Percentiles rank a stretch among this genome's conserved stretches.
Conservation (phyloP, 2,888 invertebrate species). For the Pristionchus exspectatus region DNA sequence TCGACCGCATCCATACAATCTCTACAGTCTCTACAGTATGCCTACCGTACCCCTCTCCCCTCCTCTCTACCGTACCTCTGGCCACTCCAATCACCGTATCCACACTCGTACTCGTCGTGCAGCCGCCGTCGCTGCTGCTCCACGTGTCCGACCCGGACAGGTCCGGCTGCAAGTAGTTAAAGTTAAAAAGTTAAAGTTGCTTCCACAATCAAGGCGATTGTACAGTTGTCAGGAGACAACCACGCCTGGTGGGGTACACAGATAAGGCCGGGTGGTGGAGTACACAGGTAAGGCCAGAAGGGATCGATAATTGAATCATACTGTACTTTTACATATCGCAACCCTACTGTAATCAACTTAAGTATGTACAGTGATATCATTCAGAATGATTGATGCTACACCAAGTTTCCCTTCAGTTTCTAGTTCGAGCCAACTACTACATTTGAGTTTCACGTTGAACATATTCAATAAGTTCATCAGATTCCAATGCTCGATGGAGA, state of each 20-base stretch:
- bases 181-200: no score
- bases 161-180: slow-evolving; percentile 50
- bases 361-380: not conserved
- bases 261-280: no score
- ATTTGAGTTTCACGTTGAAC: no score
- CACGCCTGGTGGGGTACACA: no score
- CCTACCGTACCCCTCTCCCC: not conserved
- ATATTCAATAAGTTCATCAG: no score
- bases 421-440: no score
- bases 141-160: slow-evolving; percentile 51
- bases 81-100: slow-evolving; percentile 52
- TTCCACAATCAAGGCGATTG: no score
- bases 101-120: slow-evolving; percentile 41
- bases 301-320: not conserved
- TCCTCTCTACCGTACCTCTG: slow-evolving; percentile 12
- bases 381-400: no score
- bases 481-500: no score
- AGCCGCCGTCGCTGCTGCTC: slow-evolving; percentile 33
- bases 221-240: no score
- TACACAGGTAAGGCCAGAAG: no score
- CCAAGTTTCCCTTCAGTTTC: no score
- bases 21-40: not conserved
- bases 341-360: not conserved
- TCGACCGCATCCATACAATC: not conserved
- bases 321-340: not conserved